Evolutionary conservation across 2,797 vertebrate species (phyloP), one percentile per base, ranked within the genome.

Genomic region (Anisognathus igniventris): DNA sequence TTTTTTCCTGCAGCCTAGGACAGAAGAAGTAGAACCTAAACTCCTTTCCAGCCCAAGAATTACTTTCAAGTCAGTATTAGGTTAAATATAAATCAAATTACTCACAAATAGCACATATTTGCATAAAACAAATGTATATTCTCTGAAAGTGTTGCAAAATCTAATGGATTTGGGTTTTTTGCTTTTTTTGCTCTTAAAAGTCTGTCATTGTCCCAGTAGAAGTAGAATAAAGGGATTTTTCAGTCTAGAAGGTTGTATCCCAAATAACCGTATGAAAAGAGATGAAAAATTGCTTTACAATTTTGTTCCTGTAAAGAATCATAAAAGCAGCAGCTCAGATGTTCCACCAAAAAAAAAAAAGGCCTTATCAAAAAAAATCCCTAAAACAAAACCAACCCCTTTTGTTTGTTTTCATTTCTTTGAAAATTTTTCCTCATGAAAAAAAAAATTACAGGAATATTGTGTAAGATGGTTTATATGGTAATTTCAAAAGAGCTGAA

Each of bases 301-400:
- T 28, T 88, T 53, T 39, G 5, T 65, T 73, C 53, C 48, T 84
- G 16, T 81, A 57, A 67, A 76, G 21, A 56, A 2, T 24, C 12
- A 13, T 37, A 28, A 78, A 91, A 87, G 7, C 14, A 85, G 39
- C 6, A 27, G 10, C 28, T 73, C 44, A 70, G 35, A 66, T 12
- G 35, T 88, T n/a, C 20, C 12, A 64, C 9, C 8, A 70, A n/a
- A 74, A 54, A 7, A 67, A 4, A 4, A 60, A n/a, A 2, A 66
- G 23, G 1, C 2, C 2, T 40, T 47, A 27, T 23, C 7, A 14
- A 88, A 86, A 86, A 86, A 37, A 33, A 13, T 7, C 16, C 5
- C 8, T n/a, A 16, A 35, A 42, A 37, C 5, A 57, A 53, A 16
- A 1, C 1, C 10, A 48, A 56, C 11, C 5, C 1, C 7, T 27